Base-by-base conservation (phyloP, 1,140 invertebrate genomes). In the Pseudomyrmex sp. region DNA sequence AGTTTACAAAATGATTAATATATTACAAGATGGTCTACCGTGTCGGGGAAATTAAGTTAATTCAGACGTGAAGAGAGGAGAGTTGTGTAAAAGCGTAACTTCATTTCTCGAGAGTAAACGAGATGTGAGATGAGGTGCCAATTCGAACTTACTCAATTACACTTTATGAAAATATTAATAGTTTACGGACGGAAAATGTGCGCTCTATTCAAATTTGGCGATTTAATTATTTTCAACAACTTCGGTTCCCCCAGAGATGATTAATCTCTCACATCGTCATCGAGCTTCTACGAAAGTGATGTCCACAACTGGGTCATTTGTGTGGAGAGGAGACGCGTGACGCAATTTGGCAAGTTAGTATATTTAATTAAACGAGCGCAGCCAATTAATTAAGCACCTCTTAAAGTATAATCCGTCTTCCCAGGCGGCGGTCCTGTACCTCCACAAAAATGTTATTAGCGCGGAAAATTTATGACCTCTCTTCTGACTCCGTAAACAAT, bases 341-440 rank as follows among this genome's bases (percentile, higher is more conserved):
- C 20, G 44, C 44, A 35, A 86, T 54, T 35, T 35, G 5, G 35
- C 75, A 80, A 91, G 73, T 84, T 80, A 18, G 54, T 86, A 62
- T 84, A 82, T 90, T 90, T 86, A 91, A 91, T 91, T 83, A 91
- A 35, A 69, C 74, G 70, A 63, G 61, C 56, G 68, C 18, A 68
- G 80, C 72, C 70, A 80, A 91, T 91, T 89, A 90, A 91, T 90
- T 88, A 88, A 82, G 56, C 83, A 62, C 68, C 82, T 35, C 35
- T 89, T 90, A 86, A 85, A 86, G 83, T 74, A 88, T 85, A 85
- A 90, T 89, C 65, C 83, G 70, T 88, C 61, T 84, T 84, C 12
- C 48, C 18, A 44, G 65, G 48, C 35, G 52, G 56, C 10, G 9
- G 18, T 48, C n/a, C 10, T 18, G n/a, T 46, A 18, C 18, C 20